phyloP scores from a whole-genome alignment of 2,113 vertebrate genomes.

The Ochotona curzoniae region DNA sequence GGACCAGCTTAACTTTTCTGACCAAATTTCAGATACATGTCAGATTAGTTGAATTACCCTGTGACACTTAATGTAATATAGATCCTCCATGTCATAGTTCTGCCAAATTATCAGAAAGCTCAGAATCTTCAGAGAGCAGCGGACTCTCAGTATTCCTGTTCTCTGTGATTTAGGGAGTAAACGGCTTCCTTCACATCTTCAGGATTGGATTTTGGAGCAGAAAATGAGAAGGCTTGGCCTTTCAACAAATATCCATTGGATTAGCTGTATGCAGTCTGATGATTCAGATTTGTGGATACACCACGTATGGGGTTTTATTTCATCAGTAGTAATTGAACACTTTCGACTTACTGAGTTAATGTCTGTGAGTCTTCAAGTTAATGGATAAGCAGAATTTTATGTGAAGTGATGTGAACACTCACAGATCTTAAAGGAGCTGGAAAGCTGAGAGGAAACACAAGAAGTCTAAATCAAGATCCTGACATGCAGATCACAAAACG shows the following conservation, averaged over 20 bases:
- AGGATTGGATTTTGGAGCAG: not conserved
- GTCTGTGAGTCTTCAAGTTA: not conserved
- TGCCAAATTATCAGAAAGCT: not conserved
- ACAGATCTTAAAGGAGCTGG: constrained; percentile 4
- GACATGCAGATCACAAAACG: not conserved
- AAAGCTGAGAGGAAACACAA: not conserved
- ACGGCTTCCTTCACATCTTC: not conserved
- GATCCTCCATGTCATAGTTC: not conserved
- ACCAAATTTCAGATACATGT: not conserved
- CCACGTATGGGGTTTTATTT: not conserved
- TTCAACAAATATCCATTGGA: not conserved
- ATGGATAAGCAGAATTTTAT: not conserved
- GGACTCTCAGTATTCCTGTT: not conserved
- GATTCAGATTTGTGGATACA: not conserved
- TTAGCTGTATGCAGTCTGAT: not conserved
- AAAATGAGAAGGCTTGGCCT: not conserved
- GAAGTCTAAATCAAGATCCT: not conserved
- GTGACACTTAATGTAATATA: not conserved
- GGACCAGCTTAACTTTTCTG: not conserved
- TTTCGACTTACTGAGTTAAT: not conserved
- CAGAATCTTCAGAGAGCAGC: not conserved
- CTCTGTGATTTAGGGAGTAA: not conserved
- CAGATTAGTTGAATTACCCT: not conserved
- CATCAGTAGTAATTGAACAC: not conserved
- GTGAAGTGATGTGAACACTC: not conserved